A percentile compares a stretch with the other conserved stretches of the same genome.
phyloP scores from a whole-genome alignment of 2,113 vertebrate species.

The Ictalurus punctatus region DNA sequence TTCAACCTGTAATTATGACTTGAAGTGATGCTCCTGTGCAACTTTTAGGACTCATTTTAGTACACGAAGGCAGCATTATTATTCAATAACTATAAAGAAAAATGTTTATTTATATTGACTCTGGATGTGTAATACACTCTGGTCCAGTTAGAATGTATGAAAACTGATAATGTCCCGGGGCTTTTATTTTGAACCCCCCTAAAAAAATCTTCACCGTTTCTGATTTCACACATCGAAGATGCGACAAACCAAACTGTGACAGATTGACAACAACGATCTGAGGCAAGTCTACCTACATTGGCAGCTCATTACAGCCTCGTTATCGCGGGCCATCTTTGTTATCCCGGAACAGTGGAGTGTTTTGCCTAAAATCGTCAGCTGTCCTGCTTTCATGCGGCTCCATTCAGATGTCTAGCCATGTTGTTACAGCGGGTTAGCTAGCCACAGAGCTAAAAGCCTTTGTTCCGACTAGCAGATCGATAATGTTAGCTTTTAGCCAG shows the following conservation, averaged over 20 bases:
- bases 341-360: neutral
- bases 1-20: neutral
- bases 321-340: neutral
- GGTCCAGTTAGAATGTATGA: neutral
- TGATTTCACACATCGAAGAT: conserved; percentile 45
- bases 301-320: neutral
- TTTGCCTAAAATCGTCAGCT: neutral
- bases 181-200: conserved; percentile 51
- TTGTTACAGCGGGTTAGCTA: conserved; percentile 28
- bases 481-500: conserved; percentile 5
- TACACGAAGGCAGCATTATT: neutral
- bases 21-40: neutral
- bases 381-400: neutral
- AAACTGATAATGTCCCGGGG: neutral
- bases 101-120: neutral
- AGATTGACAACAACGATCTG: conserved; percentile 35
- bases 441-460: conserved; percentile 38
- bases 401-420: neutral
- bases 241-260: conserved; percentile 52
- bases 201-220: neutral
- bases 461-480: conserved; percentile 41
- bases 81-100: neutral
- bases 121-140: neutral
- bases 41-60: neutral
- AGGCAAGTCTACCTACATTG: conserved; percentile 33